Conservation (phyloP, 2,113 vertebrate species). For the Paralichthys olivaceus region DNA sequence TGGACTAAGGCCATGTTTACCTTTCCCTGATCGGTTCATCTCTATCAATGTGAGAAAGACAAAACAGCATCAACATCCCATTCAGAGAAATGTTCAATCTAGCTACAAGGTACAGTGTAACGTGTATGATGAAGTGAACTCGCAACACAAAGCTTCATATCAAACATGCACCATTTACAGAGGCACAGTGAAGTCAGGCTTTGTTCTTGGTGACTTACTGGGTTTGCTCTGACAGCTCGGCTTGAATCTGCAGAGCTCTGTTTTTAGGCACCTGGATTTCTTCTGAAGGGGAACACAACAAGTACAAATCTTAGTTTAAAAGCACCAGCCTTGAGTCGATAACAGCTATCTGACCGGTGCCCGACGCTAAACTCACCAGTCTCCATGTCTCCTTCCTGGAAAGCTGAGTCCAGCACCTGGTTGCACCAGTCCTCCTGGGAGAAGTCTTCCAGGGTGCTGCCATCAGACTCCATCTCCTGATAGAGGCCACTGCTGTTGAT, state of each 20-base stretch:
- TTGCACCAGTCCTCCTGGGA: conserved; percentile 98
- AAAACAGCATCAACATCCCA: too few relatives aligned
- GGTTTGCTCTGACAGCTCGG: conserved; percentile 88
- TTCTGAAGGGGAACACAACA: conserved; percentile 78
- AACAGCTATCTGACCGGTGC: too few relatives aligned
- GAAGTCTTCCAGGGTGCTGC: conserved; percentile 97
- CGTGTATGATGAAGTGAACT: too few relatives aligned
- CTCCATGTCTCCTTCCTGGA: conserved; percentile 94
- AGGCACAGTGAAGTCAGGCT: not conserved
- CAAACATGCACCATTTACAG: not conserved
- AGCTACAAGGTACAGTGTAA: too few relatives aligned
- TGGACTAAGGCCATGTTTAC: too few relatives aligned
- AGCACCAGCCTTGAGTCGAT: not conserved
- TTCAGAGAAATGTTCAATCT: not conserved
- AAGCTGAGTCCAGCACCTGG: conserved; percentile 93
- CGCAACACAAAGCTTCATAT: not conserved
- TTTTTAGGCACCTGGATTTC: conserved; percentile 91
- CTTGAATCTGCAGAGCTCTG: conserved; percentile 89
- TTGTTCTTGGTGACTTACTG: conserved; percentile 87
- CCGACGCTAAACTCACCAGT: conserved; percentile 83
- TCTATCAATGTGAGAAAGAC: not conserved
- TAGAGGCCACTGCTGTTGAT: conserved; percentile 99
- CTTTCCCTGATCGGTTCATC: not conserved
- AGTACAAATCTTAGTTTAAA: not conserved
- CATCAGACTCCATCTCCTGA: conserved; percentile 97